Evolutionary conservation across 2,797 vertebrate species (phyloP), one percentile per base, ranked within the genome.

Genomic region (Rachycentron canadum): DNA sequence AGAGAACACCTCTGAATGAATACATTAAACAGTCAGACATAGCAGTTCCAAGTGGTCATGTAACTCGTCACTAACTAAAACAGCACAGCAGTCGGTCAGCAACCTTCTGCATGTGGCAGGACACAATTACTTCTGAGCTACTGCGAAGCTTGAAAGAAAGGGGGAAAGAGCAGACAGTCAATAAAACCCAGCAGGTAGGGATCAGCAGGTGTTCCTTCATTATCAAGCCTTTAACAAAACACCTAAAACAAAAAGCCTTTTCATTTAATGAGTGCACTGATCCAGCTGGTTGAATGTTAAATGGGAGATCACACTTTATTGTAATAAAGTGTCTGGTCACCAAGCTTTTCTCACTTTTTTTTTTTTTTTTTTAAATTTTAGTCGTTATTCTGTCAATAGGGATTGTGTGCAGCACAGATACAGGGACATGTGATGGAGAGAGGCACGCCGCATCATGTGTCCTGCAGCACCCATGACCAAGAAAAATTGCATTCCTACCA

Each of bases 401-500:
- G 53, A 77, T 58, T 56, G 76, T 72, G 57, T 60, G 26, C 43
- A 13, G 57, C 55, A 55, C 60, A 75, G 41, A 43, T 60, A 49
- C 57, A 64, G 64, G 59, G 52, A 36, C 90, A 92, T 84, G 85
- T 89, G 89, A 89, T 69, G 56, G 65, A 68, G 49, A 65, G 43
- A 76, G 72, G 6, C 59, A 66, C 17, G 32, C 34, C 1, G 14
- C 59, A 80, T 81, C 77, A 89, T 65, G 63, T 82, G 81, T 84
- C 70, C 78, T 28, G 60, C 76, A 73, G 63, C 68, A 77, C 58
- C 70, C 58, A 76, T 70, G 69, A 89, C 86, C 85, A 28, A 78
- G 78, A 83, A 70, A 73, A 87, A 92, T 69, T 45, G 25, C 75
- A 87, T 88, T 78, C 78, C 89, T 62, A 68, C 52, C 73, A 77